These are phyloP conservation scores for Asteroscopus sphinx DNA, from an alignment of 2,888 invertebrate species.

Conservation along the genomic window DNA sequence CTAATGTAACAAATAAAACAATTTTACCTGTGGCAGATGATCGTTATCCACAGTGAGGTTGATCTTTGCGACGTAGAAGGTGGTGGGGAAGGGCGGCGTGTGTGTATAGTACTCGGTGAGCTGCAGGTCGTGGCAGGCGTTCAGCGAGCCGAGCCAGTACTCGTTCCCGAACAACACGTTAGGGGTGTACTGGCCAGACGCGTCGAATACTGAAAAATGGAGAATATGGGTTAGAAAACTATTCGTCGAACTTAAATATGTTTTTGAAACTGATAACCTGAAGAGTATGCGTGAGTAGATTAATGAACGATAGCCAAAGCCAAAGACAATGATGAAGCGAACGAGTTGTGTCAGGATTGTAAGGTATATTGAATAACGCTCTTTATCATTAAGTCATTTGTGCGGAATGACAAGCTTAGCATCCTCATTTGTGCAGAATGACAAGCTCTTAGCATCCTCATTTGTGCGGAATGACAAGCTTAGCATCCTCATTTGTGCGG, in stretches of 20 bases:
- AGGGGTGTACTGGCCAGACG: constrained; percentile 94
- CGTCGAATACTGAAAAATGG: constrained; percentile 92
- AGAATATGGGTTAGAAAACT: constrained; percentile 6
- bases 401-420: no score
- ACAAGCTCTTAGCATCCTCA: no score
- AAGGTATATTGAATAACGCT: no score
- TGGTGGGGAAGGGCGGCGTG: constrained; percentile 90
- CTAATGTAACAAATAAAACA: neutral
- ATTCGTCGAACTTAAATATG: neutral
- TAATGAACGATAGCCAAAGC: no score
- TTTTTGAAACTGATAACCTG: no score
- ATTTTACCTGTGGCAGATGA: constrained; percentile 86
- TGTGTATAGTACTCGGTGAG: constrained; percentile 85
- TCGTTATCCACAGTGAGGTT: constrained; percentile 88
- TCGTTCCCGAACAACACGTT: constrained; percentile 95
- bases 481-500: no score
- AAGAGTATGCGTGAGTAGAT: no score
- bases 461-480: no score
- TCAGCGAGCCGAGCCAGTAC: constrained; percentile 94
- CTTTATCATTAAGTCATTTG: no score
- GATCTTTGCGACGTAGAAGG: constrained; percentile 91
- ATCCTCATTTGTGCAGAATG: no score
- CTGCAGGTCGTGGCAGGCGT: constrained; percentile 92
- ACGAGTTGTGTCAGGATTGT: no score
- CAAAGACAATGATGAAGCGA: no score